phyloP scores from a whole-genome alignment of 2,113 vertebrate genomes.

The Leptobrachium ailaonicum region DNA sequence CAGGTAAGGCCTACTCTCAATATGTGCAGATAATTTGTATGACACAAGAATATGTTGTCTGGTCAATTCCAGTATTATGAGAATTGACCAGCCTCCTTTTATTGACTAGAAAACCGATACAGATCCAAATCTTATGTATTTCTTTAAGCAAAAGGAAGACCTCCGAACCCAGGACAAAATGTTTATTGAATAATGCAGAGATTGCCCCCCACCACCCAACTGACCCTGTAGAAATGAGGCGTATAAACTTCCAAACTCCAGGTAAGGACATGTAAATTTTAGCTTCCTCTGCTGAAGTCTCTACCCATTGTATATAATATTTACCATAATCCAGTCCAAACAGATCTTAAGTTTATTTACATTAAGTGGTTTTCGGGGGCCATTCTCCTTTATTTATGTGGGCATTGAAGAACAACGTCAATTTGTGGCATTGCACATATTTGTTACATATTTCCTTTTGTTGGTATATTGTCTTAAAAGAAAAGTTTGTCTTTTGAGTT shows the following conservation, averaged over 20 bases:
- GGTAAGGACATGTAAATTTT: constrained; percentile 65
- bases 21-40: no score
- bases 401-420: neutral
- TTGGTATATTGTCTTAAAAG: neutral
- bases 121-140: neutral
- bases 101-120: no score
- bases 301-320: no score
- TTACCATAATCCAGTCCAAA: no score
- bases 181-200: constrained; percentile 91
- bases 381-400: neutral
- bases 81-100: no score
- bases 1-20: constrained; percentile 77
- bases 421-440: neutral
- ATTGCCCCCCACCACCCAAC: constrained; percentile 92
- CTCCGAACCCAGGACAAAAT: constrained; percentile 90
- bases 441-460: neutral
- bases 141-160: constrained; percentile 88
- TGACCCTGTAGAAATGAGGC: constrained; percentile 95
- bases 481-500: neutral
- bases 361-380: no score
- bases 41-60: no score
- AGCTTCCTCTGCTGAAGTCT: no score
- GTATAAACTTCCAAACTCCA: constrained; percentile 97
- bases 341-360: neutral
- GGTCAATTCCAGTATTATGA: no score